These are phyloP conservation scores for Nesogale talazaci DNA, from an alignment of 2,113 vertebrate species.

Conservation along the genomic window DNA sequence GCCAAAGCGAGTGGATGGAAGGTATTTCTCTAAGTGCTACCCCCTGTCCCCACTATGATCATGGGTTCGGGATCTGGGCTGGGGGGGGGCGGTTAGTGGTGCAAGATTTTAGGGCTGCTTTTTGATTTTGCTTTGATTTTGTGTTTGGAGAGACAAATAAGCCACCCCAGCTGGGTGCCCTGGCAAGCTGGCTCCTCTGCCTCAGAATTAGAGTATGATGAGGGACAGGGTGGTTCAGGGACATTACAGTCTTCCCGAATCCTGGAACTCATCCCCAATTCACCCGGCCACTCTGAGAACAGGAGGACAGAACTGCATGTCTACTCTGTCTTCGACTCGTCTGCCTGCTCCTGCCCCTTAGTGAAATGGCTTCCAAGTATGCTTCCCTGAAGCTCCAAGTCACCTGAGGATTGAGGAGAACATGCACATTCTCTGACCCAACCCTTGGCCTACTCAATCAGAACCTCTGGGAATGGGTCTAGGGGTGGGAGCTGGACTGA, in stretches of 20 bases:
- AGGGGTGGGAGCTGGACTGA: neutral
- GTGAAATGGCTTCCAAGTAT: neutral
- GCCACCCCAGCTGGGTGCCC: neutral
- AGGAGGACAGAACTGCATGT: neutral
- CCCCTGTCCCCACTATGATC: neutral
- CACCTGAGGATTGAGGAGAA: neutral
- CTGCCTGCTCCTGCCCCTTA: neutral
- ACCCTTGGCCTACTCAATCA: neutral
- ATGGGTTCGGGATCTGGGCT: neutral
- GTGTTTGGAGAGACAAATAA: conserved; percentile 12
- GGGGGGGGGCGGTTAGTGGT: neutral
- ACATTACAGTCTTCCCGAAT: neutral
- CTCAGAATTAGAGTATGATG: neutral
- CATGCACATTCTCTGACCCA: neutral
- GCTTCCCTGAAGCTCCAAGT: neutral
- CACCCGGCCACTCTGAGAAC: neutral
- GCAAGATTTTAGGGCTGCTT: neutral
- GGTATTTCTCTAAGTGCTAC: conserved; percentile 72
- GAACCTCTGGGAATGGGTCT: neutral
- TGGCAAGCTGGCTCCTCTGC: neutral
- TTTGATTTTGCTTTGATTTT: neutral
- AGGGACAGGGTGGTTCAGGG: neutral
- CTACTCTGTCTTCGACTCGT: neutral
- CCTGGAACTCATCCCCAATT: neutral
- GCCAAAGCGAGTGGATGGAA: conserved; percentile 54